Base-by-base conservation (phyloP, 1,140 invertebrate genomes). In the Diabrotica virgifera region DNA sequence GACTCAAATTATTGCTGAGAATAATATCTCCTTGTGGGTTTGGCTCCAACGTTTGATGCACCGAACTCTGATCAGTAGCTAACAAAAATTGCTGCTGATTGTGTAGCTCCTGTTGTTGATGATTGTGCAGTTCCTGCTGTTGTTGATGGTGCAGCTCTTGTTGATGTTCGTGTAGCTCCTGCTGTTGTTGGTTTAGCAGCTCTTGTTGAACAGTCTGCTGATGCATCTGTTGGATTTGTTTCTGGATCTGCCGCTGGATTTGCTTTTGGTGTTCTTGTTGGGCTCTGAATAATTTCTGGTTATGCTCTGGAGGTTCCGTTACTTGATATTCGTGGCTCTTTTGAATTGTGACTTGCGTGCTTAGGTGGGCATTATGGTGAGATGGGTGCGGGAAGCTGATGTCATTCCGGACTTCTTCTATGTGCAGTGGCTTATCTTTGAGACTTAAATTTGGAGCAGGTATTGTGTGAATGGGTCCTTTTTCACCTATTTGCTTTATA, bases 381-480 rank as follows among this genome's bases (percentile, higher is more conserved):
- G 8, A 10, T 14, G 38, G 56, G 10, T 64, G 54, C 46, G 52
- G 64, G 60, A 55, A 54, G 62, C 62, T 58, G 69, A 69, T 65
- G 72, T 68, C 51, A 67, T 65, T 62, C 62, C 58, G 12, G 6
- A 70, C 52, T 10, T 73, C 67, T 51, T 72, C 64, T 5, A 72
- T 52, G 8, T 60, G 50, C 9, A 62, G 52, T 11, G 76, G 76
- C 65, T 74, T 77, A 66, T 78, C 76, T 5, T 71, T 71, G 6
- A 63, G 64, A 58, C 86, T 86, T n/a, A 90, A 79, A 79, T 92
- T 91, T 7, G 90, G 90, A 7, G 90, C 90, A 72, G 90, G 90
- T 63, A 92, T 91, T 5, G 90, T 91, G 76, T 91, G 90, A 74
- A 92, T 92, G 2, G 90, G 89, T 74, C 88, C 89, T 73, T 84